phyloP scores from a whole-genome alignment of 2,113 vertebrate species.

The Dicerorhinus sumatrensis region DNA sequence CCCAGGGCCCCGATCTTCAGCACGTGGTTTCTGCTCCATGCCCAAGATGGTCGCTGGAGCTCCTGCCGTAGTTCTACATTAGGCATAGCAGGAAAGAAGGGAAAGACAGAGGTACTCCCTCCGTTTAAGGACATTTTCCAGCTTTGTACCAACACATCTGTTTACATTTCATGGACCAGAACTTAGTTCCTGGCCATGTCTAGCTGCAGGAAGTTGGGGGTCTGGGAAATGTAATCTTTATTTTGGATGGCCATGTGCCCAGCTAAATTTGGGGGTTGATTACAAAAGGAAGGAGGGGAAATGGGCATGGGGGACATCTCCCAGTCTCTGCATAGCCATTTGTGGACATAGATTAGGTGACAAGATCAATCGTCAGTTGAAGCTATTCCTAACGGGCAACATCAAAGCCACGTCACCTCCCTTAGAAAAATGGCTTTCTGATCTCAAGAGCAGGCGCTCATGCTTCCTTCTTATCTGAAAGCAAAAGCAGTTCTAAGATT shows the following conservation, averaged over 20 bases:
- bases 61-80: neutral
- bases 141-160: neutral
- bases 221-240: neutral
- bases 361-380: neutral
- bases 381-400: neutral
- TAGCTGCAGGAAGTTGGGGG: neutral
- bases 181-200: neutral
- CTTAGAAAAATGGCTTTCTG: neutral
- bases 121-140: neutral
- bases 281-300: neutral
- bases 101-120: fast-evolving
- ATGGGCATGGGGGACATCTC: too few species aligned
- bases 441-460: neutral
- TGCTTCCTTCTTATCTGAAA: neutral
- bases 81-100: neutral
- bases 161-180: neutral
- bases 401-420: neutral
- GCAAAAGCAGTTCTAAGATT: neutral
- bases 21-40: neutral
- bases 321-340: neutral
- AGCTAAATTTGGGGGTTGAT: neutral
- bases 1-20: neutral
- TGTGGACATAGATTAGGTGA: neutral
- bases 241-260: neutral
- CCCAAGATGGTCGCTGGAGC: too few species aligned